Conservation (phyloP, 2,797 vertebrate genomes). For the Cirrhinus molitorella region DNA sequence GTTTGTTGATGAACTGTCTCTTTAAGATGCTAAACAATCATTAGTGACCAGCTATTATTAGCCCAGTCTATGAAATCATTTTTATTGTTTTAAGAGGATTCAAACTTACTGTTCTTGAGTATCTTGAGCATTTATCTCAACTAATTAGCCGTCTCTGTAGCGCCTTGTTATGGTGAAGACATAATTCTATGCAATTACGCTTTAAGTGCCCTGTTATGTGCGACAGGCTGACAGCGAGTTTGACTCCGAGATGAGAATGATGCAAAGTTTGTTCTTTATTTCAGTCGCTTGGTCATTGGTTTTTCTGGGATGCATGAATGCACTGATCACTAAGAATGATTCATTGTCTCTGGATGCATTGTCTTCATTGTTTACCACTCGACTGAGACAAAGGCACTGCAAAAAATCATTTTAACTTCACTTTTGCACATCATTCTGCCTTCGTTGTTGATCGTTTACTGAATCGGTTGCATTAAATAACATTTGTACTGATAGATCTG, state of each 20-base stretch:
- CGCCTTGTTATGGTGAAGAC: background rate
- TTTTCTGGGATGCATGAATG: background rate
- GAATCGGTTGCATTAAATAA: background rate
- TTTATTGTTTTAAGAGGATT: background rate
- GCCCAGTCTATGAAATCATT: conserved; percentile 3
- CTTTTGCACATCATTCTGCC: background rate
- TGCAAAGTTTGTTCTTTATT: conserved; percentile 4
- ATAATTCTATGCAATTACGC: conserved; percentile 27
- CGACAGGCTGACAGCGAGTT: background rate
- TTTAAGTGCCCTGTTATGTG: background rate
- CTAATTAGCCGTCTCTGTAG: conserved; percentile 7
- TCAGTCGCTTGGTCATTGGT: background rate
- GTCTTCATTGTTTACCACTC: background rate
- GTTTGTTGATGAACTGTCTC: background rate
- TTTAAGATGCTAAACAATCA: background rate
- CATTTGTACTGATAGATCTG: background rate
- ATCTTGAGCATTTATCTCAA: conserved; percentile 4
- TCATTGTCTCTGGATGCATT: background rate
- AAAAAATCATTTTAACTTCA: background rate
- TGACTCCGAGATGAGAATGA: background rate
- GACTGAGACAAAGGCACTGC: background rate
- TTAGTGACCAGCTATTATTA: background rate
- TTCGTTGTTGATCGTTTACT: background rate
- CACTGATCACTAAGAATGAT: background rate
- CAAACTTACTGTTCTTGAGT: background rate